A percentile compares a stretch with the other conserved stretches of the same genome.
phyloP scores from a whole-genome alignment of 2,797 vertebrate species.

The Artibeus lituratus region DNA sequence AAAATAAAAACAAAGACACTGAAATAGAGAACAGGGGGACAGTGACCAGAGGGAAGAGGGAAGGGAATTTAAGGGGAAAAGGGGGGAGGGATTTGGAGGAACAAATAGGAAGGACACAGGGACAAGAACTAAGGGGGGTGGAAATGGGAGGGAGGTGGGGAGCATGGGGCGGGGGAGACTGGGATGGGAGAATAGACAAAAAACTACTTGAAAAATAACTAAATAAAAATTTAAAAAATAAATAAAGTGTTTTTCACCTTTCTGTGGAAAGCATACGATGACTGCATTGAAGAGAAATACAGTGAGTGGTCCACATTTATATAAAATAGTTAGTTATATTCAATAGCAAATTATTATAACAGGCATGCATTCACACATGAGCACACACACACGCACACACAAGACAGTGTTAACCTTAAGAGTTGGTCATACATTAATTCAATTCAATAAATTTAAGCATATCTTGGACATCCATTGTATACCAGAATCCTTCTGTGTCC shows the following conservation, averaged over 20 bases:
- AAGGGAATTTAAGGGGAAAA: too few species aligned
- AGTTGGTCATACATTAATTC: background rate
- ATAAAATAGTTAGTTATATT: background rate
- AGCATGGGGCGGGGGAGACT: too few species aligned
- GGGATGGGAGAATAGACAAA: too few species aligned
- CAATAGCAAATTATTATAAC: background rate
- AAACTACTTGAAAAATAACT: too few species aligned
- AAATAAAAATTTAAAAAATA: too few species aligned
- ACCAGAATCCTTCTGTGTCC: background rate
- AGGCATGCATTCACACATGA: background rate
- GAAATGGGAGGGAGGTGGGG: too few species aligned
- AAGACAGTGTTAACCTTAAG: background rate
- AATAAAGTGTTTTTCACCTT: constrained; percentile 10
- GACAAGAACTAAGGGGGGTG: too few species aligned
- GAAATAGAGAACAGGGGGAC: too few species aligned
- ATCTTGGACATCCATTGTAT: background rate
- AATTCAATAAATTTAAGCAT: background rate
- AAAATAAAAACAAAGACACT: too few species aligned
- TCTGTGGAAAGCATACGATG: background rate
- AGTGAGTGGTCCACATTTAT: background rate
- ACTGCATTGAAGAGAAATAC: background rate
- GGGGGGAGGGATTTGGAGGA: too few species aligned
- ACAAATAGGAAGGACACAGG: too few species aligned
- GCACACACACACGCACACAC: background rate
- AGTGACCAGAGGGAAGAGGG: too few species aligned